A percentile compares a stretch with the other conserved stretches of the same genome.
Evolutionary conservation across 2,797 vertebrate species (phyloP).

Genomic region (Scleropages formosus): DNA sequence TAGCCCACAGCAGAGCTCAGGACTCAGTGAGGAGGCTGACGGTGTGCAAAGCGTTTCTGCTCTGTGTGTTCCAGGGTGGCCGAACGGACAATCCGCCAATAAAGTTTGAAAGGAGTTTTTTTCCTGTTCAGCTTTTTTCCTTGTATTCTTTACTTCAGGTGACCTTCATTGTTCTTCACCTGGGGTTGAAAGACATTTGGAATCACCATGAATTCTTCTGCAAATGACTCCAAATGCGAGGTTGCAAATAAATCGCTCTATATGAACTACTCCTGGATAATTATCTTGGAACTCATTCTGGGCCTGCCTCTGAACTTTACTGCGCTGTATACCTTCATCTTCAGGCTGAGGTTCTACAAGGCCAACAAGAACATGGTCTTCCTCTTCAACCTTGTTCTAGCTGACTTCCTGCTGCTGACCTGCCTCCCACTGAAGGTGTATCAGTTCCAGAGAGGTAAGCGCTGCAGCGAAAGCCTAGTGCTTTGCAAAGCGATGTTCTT

Average conservation of each 20-base stretch:
- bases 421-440: constrained; percentile 63
- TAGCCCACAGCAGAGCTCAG: neutral
- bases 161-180: neutral
- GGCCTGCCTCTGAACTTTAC: constrained; percentile 64
- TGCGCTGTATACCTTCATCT: constrained; percentile 66
- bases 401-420: constrained; percentile 63
- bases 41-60: neutral
- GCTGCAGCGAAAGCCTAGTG: neutral
- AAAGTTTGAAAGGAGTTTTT: neutral
- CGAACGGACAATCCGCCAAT: neutral
- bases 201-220: neutral
- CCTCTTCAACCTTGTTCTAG: constrained; percentile 67
- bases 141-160: neutral
- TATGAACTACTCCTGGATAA: constrained; percentile 53
- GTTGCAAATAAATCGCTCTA: constrained; percentile 35
- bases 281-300: constrained; percentile 59
- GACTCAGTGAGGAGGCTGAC: neutral
- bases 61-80: neutral
- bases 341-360: constrained; percentile 73
- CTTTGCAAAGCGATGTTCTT: constrained; percentile 58
- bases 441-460: constrained; percentile 48
- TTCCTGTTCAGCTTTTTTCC: neutral
- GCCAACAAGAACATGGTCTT: constrained; percentile 62
- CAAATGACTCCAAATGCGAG: constrained; percentile 3
- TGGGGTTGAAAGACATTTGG: neutral